These are phyloP conservation scores for Idaea dimidiata DNA, from an alignment of 2,888 invertebrate species.

Conservation along the genomic window DNA sequence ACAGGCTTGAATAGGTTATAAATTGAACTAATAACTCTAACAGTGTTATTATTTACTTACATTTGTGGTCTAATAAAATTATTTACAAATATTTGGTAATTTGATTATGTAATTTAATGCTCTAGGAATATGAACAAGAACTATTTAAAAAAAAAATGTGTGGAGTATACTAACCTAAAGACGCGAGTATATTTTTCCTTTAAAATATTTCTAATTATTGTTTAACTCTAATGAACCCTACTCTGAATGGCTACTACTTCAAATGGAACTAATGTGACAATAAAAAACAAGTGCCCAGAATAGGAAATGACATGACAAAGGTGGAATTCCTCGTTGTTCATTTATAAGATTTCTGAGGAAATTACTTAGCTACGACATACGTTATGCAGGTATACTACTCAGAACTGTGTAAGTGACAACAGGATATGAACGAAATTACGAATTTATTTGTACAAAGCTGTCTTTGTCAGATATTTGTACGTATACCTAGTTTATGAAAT, in stretches of 20 bases:
- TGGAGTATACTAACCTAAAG: no score
- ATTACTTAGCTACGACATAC: background rate
- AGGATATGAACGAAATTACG: conserved; percentile 17
- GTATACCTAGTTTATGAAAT: background rate
- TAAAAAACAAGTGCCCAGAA: conserved; percentile 17
- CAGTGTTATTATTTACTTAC: no score
- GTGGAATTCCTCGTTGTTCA: conserved; percentile 14
- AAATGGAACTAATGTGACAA: conserved; percentile 7
- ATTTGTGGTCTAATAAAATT: no score
- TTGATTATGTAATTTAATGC: no score
- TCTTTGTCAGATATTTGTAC: background rate
- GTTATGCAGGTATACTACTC: conserved; percentile 6
- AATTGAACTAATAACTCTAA: no score
- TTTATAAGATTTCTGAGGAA: conserved; percentile 4
- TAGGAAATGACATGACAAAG: conserved; percentile 19
- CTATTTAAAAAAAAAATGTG: no score
- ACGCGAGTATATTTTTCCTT: no score
- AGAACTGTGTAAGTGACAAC: conserved; percentile 16
- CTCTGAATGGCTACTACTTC: background rate
- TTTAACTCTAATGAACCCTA: no score
- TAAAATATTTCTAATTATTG: no score
- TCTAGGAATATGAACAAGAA: no score
- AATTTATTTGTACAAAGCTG: conserved; percentile 7
- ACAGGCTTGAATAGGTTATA: no score
- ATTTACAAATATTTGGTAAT: no score